phyloP scores from a whole-genome alignment of 2,888 invertebrate genomes.

The Noctuana brunneofusca region DNA sequence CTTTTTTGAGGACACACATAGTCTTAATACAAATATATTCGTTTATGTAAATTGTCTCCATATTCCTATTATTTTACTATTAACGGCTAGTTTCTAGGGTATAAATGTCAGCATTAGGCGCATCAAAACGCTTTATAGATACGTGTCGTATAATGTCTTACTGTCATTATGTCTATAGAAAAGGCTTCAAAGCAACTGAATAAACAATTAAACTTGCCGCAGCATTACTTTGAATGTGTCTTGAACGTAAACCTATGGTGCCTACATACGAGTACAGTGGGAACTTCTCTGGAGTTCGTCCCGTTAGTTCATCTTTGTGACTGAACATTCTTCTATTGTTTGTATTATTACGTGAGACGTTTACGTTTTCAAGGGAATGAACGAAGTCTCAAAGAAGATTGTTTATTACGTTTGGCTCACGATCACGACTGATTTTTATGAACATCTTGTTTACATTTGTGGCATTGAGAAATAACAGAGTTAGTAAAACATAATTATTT shows the following conservation, averaged over 20 bases:
- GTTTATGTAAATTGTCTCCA: no score
- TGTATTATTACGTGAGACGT: constrained; percentile 17
- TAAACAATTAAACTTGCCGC: constrained; percentile 21
- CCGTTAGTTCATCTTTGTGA: constrained; percentile 28
- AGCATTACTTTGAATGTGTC: constrained; percentile 27
- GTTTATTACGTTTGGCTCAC: not conserved
- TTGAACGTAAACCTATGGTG: constrained; percentile 12
- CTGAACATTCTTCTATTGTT: constrained; percentile 23
- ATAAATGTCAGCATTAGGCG: not conserved
- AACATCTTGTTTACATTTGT: not conserved
- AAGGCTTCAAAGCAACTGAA: constrained; percentile 26
- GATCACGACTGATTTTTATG: not conserved
- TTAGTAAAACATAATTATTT: not conserved
- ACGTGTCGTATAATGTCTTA: not conserved
- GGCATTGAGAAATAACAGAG: not conserved
- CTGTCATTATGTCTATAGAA: not conserved
- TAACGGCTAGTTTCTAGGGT: no score
- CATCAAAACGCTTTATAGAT: not conserved
- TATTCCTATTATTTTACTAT: not conserved
- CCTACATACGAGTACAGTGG: constrained; percentile 7
- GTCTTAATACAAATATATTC: no score
- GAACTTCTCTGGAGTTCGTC: constrained; percentile 23
- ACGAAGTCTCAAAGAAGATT: constrained; percentile 10
- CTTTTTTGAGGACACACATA: not conserved
- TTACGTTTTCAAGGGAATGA: constrained; percentile 18